Conservation (phyloP, 2,888 invertebrate genomes). For the Coelinius sp. region DNA sequence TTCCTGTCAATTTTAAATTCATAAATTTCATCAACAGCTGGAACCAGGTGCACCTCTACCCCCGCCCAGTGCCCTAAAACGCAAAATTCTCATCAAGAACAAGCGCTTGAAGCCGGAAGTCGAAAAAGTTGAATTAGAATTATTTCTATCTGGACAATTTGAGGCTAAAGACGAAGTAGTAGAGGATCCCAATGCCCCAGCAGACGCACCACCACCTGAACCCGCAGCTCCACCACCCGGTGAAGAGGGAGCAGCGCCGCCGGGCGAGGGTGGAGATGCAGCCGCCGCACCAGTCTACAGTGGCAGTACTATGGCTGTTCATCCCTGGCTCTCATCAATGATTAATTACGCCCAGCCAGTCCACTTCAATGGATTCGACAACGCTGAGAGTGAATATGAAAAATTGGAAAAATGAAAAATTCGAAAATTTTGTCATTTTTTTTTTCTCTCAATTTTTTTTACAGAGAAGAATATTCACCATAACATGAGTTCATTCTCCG, state of each 20-base stretch:
- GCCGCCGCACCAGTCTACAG: constrained; percentile 73
- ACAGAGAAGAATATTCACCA: constrained; percentile 77
- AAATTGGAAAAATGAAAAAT: constrained; percentile 38
- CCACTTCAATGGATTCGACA: constrained; percentile 79
- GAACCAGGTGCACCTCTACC: constrained; percentile 77
- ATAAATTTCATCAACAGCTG: constrained; percentile 64
- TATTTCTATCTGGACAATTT: constrained; percentile 73
- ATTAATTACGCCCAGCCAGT: constrained; percentile 82
- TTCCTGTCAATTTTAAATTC: not conserved
- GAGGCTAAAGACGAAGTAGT: constrained; percentile 73
- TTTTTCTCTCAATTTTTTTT: not conserved
- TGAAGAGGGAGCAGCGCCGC: constrained; percentile 72
- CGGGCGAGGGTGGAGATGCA: constrained; percentile 58
- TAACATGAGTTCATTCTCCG: constrained; percentile 82
- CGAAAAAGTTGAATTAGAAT: constrained; percentile 75
- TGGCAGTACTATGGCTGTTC: constrained; percentile 79
- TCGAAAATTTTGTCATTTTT: not conserved
- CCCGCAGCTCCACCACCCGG: constrained; percentile 72
- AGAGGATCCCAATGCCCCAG: constrained; percentile 71
- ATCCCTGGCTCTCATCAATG: constrained; percentile 79
- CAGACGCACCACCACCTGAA: constrained; percentile 56
- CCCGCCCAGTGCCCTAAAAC: constrained; percentile 76
- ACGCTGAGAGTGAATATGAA: constrained; percentile 74
- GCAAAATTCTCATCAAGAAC: constrained; percentile 80
- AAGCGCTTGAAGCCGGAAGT: constrained; percentile 79